Conservation (phyloP, 2,113 vertebrate species). For the Scomber scombrus region DNA sequence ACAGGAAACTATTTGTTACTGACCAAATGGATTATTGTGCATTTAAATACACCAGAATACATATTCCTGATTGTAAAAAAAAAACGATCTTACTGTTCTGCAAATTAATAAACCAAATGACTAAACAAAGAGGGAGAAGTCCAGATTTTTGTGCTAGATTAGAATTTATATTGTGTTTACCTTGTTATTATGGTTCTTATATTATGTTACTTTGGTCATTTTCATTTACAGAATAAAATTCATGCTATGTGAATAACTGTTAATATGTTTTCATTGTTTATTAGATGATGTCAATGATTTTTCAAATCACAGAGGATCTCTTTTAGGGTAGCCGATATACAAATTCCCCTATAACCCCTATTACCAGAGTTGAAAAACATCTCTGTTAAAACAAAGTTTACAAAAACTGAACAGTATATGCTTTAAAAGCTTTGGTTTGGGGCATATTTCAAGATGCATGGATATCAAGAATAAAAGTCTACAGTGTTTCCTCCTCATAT, state of each 20-base stretch:
- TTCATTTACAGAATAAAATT: background rate
- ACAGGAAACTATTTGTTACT: constrained; percentile 43
- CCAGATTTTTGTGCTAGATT: background rate
- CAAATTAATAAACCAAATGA: too few species aligned
- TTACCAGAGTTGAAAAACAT: too few species aligned
- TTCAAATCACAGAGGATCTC: background rate
- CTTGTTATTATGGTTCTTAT: background rate
- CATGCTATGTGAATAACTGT: background rate
- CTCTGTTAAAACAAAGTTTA: too few species aligned
- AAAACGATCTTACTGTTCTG: too few species aligned
- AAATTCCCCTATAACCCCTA: background rate
- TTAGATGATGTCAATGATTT: background rate
- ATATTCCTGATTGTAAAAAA: background rate
- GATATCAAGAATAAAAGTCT: too few species aligned
- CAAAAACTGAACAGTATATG: too few species aligned
- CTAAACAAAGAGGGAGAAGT: background rate
- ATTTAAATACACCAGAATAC: constrained; percentile 40
- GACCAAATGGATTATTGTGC: constrained; percentile 7
- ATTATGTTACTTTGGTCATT: background rate
- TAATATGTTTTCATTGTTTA: background rate
- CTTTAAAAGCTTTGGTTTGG: background rate
- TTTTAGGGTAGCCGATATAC: background rate
- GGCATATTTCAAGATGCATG: too few species aligned
- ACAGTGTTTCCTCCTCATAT: background rate
- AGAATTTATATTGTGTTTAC: too few species aligned